phyloP scores from a whole-genome alignment of 1,140 invertebrate species.

The Zaprionus africanus region DNA sequence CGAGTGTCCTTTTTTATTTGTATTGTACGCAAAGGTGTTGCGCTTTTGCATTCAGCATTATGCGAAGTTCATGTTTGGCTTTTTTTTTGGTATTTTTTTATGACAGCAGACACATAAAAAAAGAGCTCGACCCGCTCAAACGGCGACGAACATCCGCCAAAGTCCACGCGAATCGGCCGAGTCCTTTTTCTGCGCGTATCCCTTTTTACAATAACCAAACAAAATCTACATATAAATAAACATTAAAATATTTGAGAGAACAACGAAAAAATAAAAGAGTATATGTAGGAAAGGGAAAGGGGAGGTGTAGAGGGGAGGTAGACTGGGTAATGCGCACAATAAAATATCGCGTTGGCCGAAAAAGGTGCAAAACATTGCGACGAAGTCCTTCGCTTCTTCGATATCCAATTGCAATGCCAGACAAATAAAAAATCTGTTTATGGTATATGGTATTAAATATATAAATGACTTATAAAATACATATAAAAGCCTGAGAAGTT shows the following conservation, averaged over 20 bases:
- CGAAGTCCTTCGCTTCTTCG: slow-evolving; percentile 15
- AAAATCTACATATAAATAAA: slow-evolving; percentile 82
- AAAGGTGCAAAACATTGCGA: slow-evolving; percentile 19
- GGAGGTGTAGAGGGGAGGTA: background rate
- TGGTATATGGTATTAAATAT: background rate
- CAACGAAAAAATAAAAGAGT: slow-evolving; percentile 15
- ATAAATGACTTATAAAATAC: background rate
- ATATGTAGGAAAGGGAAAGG: background rate
- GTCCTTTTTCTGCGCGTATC: slow-evolving; percentile 37
- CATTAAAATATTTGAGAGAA: slow-evolving; percentile 67
- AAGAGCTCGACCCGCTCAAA: slow-evolving; percentile 39
- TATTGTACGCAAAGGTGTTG: slow-evolving; percentile 64
- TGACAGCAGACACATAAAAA: slow-evolving; percentile 63
- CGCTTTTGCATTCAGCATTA: slow-evolving; percentile 41
- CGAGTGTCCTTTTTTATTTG: slow-evolving; percentile 53
- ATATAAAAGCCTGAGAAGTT: background rate
- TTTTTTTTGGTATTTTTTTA: slow-evolving; percentile 46
- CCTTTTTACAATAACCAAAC: slow-evolving; percentile 56
- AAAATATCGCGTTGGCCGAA: slow-evolving; percentile 25
- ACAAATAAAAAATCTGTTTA: slow-evolving; percentile 17
- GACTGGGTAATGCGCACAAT: slow-evolving; percentile 21
- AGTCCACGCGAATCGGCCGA: slow-evolving; percentile 22
- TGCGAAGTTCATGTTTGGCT: slow-evolving; percentile 16
- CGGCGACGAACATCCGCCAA: slow-evolving; percentile 73
- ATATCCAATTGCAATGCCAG: slow-evolving; percentile 29